These are phyloP conservation scores for Chrysodeixis includens DNA, from an alignment of 2,888 invertebrate genomes.

Conservation along the genomic window DNA sequence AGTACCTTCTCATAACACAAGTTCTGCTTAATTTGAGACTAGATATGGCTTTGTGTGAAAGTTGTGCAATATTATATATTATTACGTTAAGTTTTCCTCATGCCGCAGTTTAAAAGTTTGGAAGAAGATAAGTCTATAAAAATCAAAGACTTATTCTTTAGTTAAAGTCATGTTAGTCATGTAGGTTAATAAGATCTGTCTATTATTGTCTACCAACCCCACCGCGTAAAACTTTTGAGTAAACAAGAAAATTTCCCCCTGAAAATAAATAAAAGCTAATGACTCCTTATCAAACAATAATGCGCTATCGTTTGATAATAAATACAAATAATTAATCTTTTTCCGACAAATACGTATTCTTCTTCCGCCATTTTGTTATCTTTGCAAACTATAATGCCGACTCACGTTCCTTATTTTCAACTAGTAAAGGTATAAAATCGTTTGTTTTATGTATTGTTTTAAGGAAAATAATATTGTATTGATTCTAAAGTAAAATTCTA, in stretches of 20 bases:
- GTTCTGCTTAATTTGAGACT: no score
- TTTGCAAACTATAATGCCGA: conserved; percentile 18
- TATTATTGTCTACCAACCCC: neutral
- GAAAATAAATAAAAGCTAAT: conserved; percentile 20
- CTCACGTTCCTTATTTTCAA: neutral
- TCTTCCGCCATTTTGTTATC: conserved; percentile 47
- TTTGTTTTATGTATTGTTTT: conserved; percentile 12
- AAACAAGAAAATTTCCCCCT: neutral
- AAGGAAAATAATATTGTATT: conserved; percentile 15
- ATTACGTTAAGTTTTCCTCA: no score
- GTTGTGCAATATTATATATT: no score
- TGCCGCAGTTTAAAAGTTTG: no score
- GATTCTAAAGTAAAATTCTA: conserved; percentile 40
- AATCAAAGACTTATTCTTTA: no score
- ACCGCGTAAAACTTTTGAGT: neutral
- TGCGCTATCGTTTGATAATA: conserved; percentile 33
- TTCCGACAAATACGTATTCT: conserved; percentile 26
- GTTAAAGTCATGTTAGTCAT: no score
- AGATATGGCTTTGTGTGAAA: no score
- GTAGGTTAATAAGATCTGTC: neutral
- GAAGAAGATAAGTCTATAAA: no score
- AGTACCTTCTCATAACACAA: no score
- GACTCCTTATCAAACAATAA: conserved; percentile 47
- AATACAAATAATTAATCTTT: conserved; percentile 38
- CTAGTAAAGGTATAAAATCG: conserved; percentile 26